phyloP scores from a whole-genome alignment of 2,113 vertebrate genomes.

The Salminus brasiliensis region DNA sequence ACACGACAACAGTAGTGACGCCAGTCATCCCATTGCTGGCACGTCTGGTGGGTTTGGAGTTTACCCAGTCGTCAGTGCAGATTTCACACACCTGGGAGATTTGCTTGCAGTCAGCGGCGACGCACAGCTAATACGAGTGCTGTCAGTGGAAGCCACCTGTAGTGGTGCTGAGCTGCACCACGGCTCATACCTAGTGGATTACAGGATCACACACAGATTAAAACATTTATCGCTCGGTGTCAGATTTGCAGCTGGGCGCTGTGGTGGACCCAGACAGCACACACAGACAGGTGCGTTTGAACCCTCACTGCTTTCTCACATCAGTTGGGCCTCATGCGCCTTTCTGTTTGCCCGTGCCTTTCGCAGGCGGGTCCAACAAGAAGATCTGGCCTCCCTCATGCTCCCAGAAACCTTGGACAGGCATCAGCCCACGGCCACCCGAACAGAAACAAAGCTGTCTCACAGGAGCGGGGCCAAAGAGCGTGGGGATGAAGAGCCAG shows the following conservation, averaged over 20 bases:
- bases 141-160: constrained; percentile 24
- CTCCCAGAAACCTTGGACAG: constrained; percentile 3
- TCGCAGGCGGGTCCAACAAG: background rate
- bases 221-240: background rate
- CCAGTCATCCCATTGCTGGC: background rate
- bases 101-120: constrained; percentile 25
- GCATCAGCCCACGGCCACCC: background rate
- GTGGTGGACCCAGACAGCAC: background rate
- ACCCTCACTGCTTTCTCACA: background rate
- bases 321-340: constrained; percentile 4
- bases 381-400: constrained; percentile 1
- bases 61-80: background rate
- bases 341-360: background rate
- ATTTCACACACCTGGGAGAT: constrained; percentile 28
- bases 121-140: constrained; percentile 9
- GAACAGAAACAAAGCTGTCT: constrained; percentile 18
- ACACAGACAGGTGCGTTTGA: background rate
- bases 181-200: constrained; percentile 35
- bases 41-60: background rate
- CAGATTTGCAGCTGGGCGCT: background rate
- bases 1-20: background rate
- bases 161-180: constrained; percentile 3
- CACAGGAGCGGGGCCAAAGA: constrained; percentile 29
- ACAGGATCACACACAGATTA: constrained; percentile 45
- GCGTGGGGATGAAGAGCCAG: background rate